phyloP scores from a whole-genome alignment of 2,797 vertebrate genomes.

The Hipposideros larvatus region DNA sequence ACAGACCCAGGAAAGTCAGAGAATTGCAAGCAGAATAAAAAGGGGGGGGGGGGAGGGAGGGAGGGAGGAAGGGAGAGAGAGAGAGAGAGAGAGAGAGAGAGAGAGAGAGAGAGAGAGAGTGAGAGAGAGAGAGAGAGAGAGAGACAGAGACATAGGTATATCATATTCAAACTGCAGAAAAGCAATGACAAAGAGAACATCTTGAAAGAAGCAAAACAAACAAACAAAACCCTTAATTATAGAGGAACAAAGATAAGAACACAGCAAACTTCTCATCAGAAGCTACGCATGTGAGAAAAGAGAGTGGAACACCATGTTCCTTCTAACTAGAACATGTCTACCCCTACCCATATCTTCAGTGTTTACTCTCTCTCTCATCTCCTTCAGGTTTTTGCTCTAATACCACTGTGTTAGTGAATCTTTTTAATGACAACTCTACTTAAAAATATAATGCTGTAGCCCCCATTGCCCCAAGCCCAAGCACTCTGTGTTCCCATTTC shows the following conservation, averaged over 20 bases:
- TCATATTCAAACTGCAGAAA: background rate
- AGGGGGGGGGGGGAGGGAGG: background rate
- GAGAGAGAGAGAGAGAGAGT: background rate
- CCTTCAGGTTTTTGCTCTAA: background rate
- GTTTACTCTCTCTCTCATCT: background rate
- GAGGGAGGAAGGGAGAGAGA: too few species aligned
- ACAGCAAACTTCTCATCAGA: background rate
- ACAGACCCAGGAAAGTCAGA: background rate
- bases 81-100: accelerated
- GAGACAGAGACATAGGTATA: background rate
- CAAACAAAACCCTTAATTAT: background rate
- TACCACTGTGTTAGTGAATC: background rate
- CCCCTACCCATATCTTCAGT: background rate
- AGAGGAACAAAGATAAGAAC: background rate
- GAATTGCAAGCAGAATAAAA: background rate
- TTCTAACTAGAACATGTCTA: background rate
- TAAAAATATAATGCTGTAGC: background rate
- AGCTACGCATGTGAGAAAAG: background rate
- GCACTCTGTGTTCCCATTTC: background rate
- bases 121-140: background rate
- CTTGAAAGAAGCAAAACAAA: background rate
- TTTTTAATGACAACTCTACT: background rate
- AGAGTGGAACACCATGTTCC: background rate
- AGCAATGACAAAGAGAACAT: background rate
- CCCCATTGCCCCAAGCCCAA: background rate